Percentiles rank a stretch among this genome's conserved stretches.
These are phyloP conservation scores for Pyrocoelia pectoralis DNA, from an alignment of 2,888 invertebrate genomes.

Conservation along the genomic window DNA sequence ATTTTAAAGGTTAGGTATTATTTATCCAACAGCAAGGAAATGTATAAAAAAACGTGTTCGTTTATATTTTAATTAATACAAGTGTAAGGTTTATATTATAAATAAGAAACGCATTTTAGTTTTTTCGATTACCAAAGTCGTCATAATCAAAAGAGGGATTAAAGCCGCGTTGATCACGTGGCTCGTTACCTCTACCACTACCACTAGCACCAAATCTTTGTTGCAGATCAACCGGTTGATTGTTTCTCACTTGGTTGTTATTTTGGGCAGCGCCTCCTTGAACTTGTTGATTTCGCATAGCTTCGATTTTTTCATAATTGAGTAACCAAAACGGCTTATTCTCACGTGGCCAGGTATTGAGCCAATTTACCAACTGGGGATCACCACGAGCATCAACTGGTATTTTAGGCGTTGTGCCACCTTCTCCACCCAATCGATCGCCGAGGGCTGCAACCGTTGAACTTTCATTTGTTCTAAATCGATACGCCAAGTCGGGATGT, in stretches of 20 bases:
- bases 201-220: neutral
- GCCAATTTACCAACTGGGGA: conserved; percentile 66
- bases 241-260: neutral
- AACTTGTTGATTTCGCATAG: conserved; percentile 56
- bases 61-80: neutral
- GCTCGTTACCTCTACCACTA: neutral
- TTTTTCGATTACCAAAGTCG: neutral
- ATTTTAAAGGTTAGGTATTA: no score
- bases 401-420: conserved; percentile 48
- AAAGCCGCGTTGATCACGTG: neutral
- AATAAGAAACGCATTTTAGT: neutral
- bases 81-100: neutral
- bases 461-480: conserved; percentile 49
- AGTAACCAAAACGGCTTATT: conserved; percentile 77
- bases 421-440: conserved; percentile 61
- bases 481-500: conserved; percentile 64
- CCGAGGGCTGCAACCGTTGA: conserved; percentile 41
- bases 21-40: no score
- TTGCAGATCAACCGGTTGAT: neutral
- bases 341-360: conserved; percentile 71
- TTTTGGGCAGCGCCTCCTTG: neutral
- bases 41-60: neutral
- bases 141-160: neutral
- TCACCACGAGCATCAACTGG: conserved; percentile 75
- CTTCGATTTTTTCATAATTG: conserved; percentile 73